These are phyloP conservation scores for Philhelius pedissequus DNA, from an alignment of 2,888 invertebrate genomes.

Conservation along the genomic window DNA sequence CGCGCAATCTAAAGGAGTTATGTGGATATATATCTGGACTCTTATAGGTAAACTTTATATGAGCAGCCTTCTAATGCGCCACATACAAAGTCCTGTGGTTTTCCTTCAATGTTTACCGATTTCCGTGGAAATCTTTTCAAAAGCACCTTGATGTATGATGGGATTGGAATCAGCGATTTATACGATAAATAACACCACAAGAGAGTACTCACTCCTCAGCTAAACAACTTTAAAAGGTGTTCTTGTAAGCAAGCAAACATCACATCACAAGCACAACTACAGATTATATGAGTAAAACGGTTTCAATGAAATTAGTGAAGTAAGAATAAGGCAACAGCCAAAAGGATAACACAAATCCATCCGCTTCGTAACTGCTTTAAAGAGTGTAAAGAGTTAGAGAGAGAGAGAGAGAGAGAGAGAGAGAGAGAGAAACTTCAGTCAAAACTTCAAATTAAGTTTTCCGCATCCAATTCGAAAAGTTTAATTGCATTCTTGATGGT, in stretches of 20 bases:
- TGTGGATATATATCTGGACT: neutral
- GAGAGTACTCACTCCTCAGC: slow-evolving; percentile 29
- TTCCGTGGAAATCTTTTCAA: slow-evolving; percentile 35
- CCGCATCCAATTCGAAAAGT: slow-evolving; percentile 63
- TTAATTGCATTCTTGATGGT: slow-evolving; percentile 61
- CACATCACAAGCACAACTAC: slow-evolving; percentile 35
- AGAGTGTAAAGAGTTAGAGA: too few species aligned
- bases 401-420: neutral
- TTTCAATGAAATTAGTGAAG: neutral
- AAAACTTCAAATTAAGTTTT: slow-evolving; percentile 59
- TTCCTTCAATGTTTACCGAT: slow-evolving; percentile 45
- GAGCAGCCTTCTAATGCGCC: slow-evolving; percentile 32
- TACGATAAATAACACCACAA: slow-evolving; percentile 32
- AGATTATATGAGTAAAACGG: neutral
- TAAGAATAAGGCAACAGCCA: neutral
- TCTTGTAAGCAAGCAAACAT: neutral
- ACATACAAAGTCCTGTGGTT: slow-evolving; percentile 58
- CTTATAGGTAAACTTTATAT: neutral
- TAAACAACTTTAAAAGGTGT: slow-evolving; percentile 7
- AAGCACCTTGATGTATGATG: slow-evolving; percentile 34
- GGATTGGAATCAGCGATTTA: slow-evolving; percentile 56
- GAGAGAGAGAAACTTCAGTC: neutral
- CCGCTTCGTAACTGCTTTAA: neutral
- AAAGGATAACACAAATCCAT: slow-evolving; percentile 37
- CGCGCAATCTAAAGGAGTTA: neutral